Evolutionary conservation across 64 coral and sea anemone species (phyloP), one percentile per base, ranked within the genome.

Genomic region (Cladopsammia gracilis): DNA sequence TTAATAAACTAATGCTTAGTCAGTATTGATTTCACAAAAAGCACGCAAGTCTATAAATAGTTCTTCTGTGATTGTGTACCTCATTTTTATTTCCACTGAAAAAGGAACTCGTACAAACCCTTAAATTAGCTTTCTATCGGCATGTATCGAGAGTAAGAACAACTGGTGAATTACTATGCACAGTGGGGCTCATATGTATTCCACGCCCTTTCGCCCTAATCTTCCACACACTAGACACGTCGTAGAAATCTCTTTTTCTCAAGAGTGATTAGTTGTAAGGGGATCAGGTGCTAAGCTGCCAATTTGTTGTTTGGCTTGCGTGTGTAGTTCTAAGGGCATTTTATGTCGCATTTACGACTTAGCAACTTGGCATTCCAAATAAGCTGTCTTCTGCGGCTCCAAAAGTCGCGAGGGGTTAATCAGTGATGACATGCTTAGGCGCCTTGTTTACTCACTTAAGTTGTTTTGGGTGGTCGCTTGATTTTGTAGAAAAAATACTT

Each of bases 391-490:
- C 62, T 66, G 62, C 9, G 62, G 80, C 80, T 66, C 80, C 80
- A 83, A 48, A 47, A 83, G 60, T 66, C 44, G 60, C 14, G 42
- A 83, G 44, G 43, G 42, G 60, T 66, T 66, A 83, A 83, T 83
- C 61, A 26, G 80, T 49, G 80, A 83, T 83, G 80, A 83, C 80
- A 83, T n/a, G 20, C 61, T 50, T n/a, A 66, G 80, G 80, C 62
- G 80, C 80, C 62, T 83, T 67, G 80, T 83, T 83, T 83, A 48
- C 80, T 22, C 61, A 47, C 60, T 10, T 4, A 67, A 49, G 18
- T 46, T 83, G 45, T 47, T 66, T 66, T 66, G 44, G 44, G 60
- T 66, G 60, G 60, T 66, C 60, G 44, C 18, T 83, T 65, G 19
- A 67, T 83, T 83, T 83, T 66, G 44, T 2, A 47, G 9, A 50